Evolutionary conservation across 64 coral and sea anemone genomes (phyloP).

Genomic region (Anthopleura sola): DNA sequence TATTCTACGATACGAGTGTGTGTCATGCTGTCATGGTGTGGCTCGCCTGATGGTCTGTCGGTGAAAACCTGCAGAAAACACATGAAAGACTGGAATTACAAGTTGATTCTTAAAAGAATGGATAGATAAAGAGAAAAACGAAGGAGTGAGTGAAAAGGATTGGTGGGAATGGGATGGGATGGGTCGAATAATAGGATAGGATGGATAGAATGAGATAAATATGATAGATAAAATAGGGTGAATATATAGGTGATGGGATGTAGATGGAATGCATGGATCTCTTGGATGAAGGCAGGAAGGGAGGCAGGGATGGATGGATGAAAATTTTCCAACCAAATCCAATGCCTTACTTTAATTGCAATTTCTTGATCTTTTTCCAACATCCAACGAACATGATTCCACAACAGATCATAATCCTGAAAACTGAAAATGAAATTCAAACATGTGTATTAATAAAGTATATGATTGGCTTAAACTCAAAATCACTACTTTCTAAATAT

Average conservation of each 20-base stretch:
- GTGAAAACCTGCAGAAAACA: conserved; percentile 68
- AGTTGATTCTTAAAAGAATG: not conserved
- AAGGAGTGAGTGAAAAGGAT: not conserved
- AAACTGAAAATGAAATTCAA: conserved; percentile 21
- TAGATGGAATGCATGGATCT: too few relatives aligned
- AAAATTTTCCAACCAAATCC: too few relatives aligned
- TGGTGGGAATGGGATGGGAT: too few relatives aligned
- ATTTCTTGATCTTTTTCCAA: conserved; percentile 87
- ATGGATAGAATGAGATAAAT: too few relatives aligned
- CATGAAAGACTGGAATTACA: not conserved
- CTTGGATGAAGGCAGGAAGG: too few relatives aligned
- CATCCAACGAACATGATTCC: conserved; percentile 90
- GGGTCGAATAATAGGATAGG: too few relatives aligned
- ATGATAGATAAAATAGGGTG: not conserved
- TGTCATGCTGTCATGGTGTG: conserved; percentile 61
- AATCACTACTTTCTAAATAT: too few relatives aligned
- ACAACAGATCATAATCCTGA: conserved; percentile 80
- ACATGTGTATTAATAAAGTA: too few relatives aligned
- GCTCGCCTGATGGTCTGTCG: conserved; percentile 39
- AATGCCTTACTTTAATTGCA: conserved; percentile 63
- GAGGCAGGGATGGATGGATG: too few relatives aligned
- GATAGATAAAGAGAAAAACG: too few relatives aligned
- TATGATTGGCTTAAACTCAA: too few relatives aligned
- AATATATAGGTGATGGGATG: too few relatives aligned
- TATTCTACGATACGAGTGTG: conserved; percentile 86